Evolutionary conservation across 2,113 vertebrate species (phyloP).

Genomic region (Passer domesticus): DNA sequence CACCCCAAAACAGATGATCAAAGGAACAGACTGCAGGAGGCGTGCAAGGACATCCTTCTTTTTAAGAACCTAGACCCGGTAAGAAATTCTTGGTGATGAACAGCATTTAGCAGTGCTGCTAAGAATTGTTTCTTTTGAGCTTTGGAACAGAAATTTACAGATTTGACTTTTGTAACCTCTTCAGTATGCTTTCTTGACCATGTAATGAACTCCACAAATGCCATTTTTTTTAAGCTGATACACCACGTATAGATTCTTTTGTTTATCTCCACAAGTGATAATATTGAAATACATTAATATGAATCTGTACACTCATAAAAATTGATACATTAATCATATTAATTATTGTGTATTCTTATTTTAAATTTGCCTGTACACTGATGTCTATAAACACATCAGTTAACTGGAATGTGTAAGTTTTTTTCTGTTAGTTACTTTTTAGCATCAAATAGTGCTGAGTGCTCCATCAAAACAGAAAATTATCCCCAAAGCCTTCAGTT

Average conservation of each 20-base stretch:
- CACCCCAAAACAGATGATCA: constrained; percentile 98
- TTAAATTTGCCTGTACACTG: not conserved
- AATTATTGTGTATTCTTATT: not conserved
- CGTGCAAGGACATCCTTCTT: constrained; percentile 95
- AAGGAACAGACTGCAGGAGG: constrained; percentile 94
- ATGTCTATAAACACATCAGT: not conserved
- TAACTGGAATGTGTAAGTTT: not conserved
- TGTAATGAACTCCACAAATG: not conserved
- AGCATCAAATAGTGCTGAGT: not conserved
- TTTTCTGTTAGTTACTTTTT: not conserved
- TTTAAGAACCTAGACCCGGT: constrained; percentile 97
- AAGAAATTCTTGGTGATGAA: constrained; percentile 61
- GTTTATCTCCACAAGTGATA: not conserved
- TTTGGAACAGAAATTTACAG: not conserved
- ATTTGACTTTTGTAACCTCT: not conserved
- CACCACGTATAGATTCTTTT: fast-evolving
- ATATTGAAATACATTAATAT: not conserved
- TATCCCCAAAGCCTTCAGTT: not conserved
- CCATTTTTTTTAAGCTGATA: not conserved
- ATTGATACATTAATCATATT: not conserved
- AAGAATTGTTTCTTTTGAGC: not conserved
- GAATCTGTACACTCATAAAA: not conserved
- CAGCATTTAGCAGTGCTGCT: not conserved
- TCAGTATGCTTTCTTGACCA: not conserved
- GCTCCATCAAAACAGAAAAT: not conserved